phyloP scores from a whole-genome alignment of 2,113 vertebrate genomes.

The Laticauda laticaudata region DNA sequence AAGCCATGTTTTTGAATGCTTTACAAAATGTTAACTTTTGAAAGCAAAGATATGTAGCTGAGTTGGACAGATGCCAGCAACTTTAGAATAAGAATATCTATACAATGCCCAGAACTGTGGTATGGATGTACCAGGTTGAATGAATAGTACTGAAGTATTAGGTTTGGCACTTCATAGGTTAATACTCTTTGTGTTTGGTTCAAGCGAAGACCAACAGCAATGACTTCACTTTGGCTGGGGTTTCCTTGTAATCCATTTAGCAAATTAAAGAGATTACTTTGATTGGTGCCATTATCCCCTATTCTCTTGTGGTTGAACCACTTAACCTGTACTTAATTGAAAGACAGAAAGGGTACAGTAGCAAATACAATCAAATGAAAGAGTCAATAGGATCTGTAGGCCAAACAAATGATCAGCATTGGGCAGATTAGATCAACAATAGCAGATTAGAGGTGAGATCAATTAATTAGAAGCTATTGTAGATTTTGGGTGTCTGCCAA shows the following conservation, averaged over 20 bases:
- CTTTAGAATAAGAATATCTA: slow-evolving; percentile 47
- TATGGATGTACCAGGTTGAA: slow-evolving; percentile 23
- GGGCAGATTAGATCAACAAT: slow-evolving; percentile 73
- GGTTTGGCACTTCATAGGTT: slow-evolving; percentile 76
- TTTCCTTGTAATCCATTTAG: slow-evolving; percentile 87
- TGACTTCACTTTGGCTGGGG: slow-evolving; percentile 85
- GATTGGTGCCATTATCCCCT: slow-evolving; percentile 86
- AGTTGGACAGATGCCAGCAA: slow-evolving; percentile 38
- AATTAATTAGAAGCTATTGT: slow-evolving; percentile 87
- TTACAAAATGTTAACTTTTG: slow-evolving; percentile 35
- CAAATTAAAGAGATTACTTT: slow-evolving; percentile 88
- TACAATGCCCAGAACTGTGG: slow-evolving; percentile 20
- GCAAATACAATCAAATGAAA: slow-evolving; percentile 86
- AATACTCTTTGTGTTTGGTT: slow-evolving; percentile 81
- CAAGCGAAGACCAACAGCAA: slow-evolving; percentile 83
- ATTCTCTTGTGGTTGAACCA: slow-evolving; percentile 84
- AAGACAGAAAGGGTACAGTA: slow-evolving; percentile 85
- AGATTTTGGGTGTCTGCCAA: slow-evolving; percentile 80
- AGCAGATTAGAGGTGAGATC: slow-evolving; percentile 87
- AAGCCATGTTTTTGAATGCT: slow-evolving; percentile 55
- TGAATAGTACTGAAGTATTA: slow-evolving; percentile 41
- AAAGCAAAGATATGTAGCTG: slow-evolving; percentile 26
- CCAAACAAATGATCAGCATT: slow-evolving; percentile 84
- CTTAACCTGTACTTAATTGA: slow-evolving; percentile 91
- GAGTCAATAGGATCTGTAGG: slow-evolving; percentile 80